Percentiles rank a stretch among this genome's conserved stretches.
These are phyloP conservation scores for Regulus satrapa DNA, from an alignment of 2,113 vertebrate species.

Conservation along the genomic window DNA sequence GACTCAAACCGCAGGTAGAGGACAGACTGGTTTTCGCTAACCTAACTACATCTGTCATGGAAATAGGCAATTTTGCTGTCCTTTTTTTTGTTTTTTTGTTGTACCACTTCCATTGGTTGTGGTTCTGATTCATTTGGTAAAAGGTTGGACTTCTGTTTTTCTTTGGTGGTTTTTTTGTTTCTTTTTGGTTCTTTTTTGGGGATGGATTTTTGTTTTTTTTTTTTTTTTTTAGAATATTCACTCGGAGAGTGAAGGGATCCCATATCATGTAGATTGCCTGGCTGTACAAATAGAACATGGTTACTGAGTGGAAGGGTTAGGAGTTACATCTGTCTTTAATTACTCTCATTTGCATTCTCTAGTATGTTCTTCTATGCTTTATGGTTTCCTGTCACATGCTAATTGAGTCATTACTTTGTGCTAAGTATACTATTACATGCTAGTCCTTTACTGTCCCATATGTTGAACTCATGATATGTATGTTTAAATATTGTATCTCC, in stretches of 20 bases:
- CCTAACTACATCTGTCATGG: neutral
- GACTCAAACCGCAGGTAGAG: neutral
- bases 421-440: neutral
- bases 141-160: too few species aligned
- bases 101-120: neutral
- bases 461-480: neutral
- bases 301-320: neutral
- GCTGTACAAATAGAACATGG: neutral
- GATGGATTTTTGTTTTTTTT: too few species aligned
- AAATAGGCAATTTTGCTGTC: neutral
- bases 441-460: neutral
- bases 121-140: too few species aligned
- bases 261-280: neutral
- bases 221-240: neutral
- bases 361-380: neutral
- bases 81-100: neutral
- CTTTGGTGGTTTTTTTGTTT: too few species aligned
- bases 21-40: neutral
- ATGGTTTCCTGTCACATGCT: neutral
- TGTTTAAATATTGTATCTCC: neutral
- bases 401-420: constrained; percentile 2
- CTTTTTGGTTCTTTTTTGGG: too few species aligned
- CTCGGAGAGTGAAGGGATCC: neutral
- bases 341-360: neutral
- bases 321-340: neutral